Evolutionary conservation across 2,113 vertebrate genomes (phyloP), one percentile per base, ranked within the genome.

Genomic region (Percopsis transmontana): DNA sequence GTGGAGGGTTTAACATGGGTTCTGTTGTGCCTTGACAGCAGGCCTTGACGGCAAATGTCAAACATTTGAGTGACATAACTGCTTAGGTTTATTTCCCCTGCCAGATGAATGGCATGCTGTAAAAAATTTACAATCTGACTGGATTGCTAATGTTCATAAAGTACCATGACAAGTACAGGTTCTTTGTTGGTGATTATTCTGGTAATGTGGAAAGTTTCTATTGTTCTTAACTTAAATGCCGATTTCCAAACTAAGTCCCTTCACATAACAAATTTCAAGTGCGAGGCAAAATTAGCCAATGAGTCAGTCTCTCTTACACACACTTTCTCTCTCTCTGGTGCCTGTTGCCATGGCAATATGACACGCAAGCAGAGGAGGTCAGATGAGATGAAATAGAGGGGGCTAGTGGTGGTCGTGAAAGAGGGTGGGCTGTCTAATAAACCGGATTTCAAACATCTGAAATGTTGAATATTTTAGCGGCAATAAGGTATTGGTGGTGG

Each of bases 281-380:
- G 68, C 57, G 68, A 68, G 60, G 77, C 76, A 85, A 90, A 87
- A 89, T 89, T 82, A 86, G 79, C 69, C 81, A 84, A 85, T 84
- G 80, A 89, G 75, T 88, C 86, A 87, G 40, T 59, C 33, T 21
- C 5, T 16, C 38, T 60, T 16, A 45, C 21, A 55, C 52, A 54
- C 15, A 16, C 61, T 72, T 57, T 47, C 66, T 68, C 66, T 72
- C 59, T 58, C 19, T 84, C 66, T 78, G 77, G 77, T 74, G 68
- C 82, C 80, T 88, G 91, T 93, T 92, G 87, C 90, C 88, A 88
- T 93, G 87, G 89, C 72, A 70, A 91, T 88, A 58, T 86, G 70
- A 88, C 75, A 90, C 70, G 64, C 82, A 88, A 86, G 85, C 82
- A 85, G 80, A 87, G 74, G 87, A 91, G 88, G 88, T 90, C 88